Base-by-base conservation (phyloP, 2,888 invertebrate genomes). In the Rutpela maculata region DNA sequence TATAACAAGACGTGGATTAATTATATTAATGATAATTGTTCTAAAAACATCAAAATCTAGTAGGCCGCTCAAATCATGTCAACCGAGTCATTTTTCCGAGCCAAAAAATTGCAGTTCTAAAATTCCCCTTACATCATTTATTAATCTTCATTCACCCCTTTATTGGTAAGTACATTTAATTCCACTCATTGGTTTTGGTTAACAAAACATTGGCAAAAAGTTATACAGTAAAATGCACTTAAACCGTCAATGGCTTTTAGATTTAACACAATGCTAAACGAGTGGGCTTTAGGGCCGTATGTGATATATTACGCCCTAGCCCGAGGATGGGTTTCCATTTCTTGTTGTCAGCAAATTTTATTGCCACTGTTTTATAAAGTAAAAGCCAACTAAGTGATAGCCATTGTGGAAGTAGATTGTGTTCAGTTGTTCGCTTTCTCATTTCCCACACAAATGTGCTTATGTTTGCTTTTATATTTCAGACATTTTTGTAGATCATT, bases 331-430 rank as follows among this genome's bases (percentile, higher is more conserved):
- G 75, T 80, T 80, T 78, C 79, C 78, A 78, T 81, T 81, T 80
- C 81, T 79, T 83, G 79, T 80, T 81, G 83, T 83, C 83, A 81
- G 78, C 80, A 76, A 74, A 81, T 82, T 83, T 82, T 82, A 82
- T 82, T 80, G 77, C 82, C 78, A 78, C 75, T 83, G 82, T 83
- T 82, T 82, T 82, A 82, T 74, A 72, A 71, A 72, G 73, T 65
- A 62, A 55, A 43, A 71, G 63, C 69, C 63, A 68, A 63, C 68
- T 63, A 55, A 73, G 63, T 62, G 63, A 56, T 56, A 69, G 56
- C 62, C 75, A 70, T 75, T 70, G 70, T 65, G 63, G 31, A 59
- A 56, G 69, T 70, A 22, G 63, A 65, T 65, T 75, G 70, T 70
- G 43, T 65, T 65, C 65, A 65, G 35, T 65, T 65, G 43, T 65